phyloP scores from a whole-genome alignment of 2,888 invertebrate species.

The Pyrrhia umbra region DNA sequence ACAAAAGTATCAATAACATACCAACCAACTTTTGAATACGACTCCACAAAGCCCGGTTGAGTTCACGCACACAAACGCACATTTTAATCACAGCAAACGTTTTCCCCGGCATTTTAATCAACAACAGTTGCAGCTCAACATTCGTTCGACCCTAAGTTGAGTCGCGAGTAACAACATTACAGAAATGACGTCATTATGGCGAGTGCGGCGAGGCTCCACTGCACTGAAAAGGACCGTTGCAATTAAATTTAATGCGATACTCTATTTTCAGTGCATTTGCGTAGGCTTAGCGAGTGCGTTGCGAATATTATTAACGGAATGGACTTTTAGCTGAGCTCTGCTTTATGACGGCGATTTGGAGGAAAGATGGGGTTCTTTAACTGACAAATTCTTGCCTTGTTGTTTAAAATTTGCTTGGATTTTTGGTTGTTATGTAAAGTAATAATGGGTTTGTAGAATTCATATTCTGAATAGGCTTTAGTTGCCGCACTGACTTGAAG shows the following conservation, averaged over 20 bases:
- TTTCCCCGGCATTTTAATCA: slow-evolving; percentile 45
- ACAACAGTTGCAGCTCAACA: slow-evolving; percentile 41
- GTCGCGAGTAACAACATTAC: slow-evolving; percentile 69
- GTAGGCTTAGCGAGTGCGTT: slow-evolving; percentile 47
- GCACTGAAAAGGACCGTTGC: slow-evolving; percentile 71
- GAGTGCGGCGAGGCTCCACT: slow-evolving; percentile 59
- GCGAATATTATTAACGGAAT: slow-evolving; percentile 46
- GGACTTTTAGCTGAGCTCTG: slow-evolving; percentile 6
- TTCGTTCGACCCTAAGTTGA: slow-evolving; percentile 52
- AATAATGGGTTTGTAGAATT: too few species aligned
- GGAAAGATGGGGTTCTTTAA: background rate
- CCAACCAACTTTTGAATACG: too few species aligned
- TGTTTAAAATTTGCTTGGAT: too few species aligned
- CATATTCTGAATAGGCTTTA: too few species aligned
- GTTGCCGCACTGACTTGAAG: too few species aligned
- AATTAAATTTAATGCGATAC: slow-evolving; percentile 78
- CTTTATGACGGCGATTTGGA: slow-evolving; percentile 19
- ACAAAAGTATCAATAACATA: background rate
- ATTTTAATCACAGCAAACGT: slow-evolving; percentile 41
- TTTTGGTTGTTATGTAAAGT: too few species aligned
- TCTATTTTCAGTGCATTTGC: slow-evolving; percentile 70
- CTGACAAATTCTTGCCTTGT: too few species aligned
- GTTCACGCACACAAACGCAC: slow-evolving; percentile 14
- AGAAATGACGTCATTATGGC: slow-evolving; percentile 75
- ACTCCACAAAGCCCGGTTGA: background rate